Percentiles rank a stretch among this genome's conserved stretches.
phyloP scores from a whole-genome alignment of 2,888 invertebrate genomes.

The Acholoe squamosa region DNA sequence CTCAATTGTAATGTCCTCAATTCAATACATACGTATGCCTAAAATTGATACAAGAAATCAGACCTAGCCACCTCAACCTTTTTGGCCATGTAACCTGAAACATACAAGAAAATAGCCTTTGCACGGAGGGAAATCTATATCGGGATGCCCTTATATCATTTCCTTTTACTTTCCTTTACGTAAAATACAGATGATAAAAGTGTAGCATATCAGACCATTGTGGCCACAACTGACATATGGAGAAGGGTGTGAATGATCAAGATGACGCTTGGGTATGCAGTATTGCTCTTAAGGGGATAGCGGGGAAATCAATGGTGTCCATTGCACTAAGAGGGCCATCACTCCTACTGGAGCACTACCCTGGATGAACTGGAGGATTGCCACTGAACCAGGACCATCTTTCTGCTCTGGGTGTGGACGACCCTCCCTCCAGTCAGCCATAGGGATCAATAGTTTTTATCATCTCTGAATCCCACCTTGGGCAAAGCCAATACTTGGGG shows the following conservation, averaged over 20 bases:
- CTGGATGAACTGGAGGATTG: background rate
- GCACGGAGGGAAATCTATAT: too few relatives aligned
- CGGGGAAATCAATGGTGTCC: background rate
- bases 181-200: background rate
- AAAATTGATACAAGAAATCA: too few relatives aligned
- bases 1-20: too few relatives aligned
- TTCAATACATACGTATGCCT: too few relatives aligned
- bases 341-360: background rate
- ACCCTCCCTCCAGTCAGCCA: background rate
- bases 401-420: background rate
- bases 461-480: background rate
- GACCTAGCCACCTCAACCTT: too few relatives aligned
- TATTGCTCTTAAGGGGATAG: background rate
- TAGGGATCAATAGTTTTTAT: constrained; percentile 27
- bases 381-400: background rate
- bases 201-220: background rate
- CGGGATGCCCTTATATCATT: too few relatives aligned
- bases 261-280: background rate
- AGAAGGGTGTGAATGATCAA: background rate
- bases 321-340: constrained; percentile 26
- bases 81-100: too few relatives aligned
- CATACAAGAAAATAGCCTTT: too few relatives aligned
- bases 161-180: background rate
- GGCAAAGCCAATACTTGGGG: too few relatives aligned
- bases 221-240: background rate